Evolutionary conservation across 1,140 invertebrate genomes (phyloP).

Genomic region (Lineus longissimus): DNA sequence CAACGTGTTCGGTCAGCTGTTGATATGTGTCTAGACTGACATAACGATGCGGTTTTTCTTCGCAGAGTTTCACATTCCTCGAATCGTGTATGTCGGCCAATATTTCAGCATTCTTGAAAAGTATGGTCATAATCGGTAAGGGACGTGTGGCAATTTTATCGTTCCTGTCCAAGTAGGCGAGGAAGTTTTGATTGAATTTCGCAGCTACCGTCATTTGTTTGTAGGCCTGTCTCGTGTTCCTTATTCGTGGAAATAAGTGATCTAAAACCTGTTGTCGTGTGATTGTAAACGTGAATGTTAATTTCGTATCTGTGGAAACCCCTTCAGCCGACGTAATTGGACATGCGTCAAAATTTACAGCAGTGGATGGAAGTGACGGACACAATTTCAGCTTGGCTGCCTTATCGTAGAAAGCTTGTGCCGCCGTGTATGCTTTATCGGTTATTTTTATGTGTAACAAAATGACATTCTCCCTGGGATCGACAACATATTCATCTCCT

Average conservation of each 20-base stretch:
- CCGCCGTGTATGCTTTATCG: not conserved
- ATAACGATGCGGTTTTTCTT: constrained; percentile 1
- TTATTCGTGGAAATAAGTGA: not conserved
- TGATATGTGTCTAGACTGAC: not conserved
- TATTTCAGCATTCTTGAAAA: not conserved
- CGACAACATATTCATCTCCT: not conserved
- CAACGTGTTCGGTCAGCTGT: not conserved
- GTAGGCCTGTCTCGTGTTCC: not conserved
- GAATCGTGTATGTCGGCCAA: not conserved
- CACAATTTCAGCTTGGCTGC: not conserved
- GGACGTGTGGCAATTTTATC: not conserved
- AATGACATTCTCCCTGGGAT: not conserved
- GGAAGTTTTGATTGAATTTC: not conserved
- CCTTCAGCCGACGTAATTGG: not conserved
- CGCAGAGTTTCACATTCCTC: not conserved
- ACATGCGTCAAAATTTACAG: not conserved
- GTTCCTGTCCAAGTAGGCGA: not conserved
- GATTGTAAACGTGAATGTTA: constrained; percentile 1
- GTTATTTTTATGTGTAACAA: not conserved
- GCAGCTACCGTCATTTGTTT: not conserved
- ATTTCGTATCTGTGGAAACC: not conserved
- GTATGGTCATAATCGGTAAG: not conserved
- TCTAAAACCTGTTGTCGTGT: not conserved
- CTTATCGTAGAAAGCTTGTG: not conserved
- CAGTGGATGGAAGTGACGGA: not conserved